Conservation (phyloP, 2,113 vertebrate genomes). For the Hemibates koningsi region DNA sequence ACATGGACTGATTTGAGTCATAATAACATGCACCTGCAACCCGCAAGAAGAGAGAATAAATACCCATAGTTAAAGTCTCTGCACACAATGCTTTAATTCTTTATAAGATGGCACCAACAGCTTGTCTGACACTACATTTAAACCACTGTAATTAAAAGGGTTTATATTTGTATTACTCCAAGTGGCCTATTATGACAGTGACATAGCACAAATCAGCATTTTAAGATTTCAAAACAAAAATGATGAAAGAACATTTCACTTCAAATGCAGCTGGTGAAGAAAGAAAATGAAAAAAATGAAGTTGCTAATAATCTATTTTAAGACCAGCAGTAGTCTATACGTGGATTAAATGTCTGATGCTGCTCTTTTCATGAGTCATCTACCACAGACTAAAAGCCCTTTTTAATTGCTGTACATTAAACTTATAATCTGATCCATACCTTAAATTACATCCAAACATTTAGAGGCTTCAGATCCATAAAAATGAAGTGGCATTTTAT, state of each 20-base stretch:
- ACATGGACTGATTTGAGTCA: constrained; percentile 97
- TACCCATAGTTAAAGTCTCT: background rate
- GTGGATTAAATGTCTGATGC: background rate
- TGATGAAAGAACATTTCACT: background rate
- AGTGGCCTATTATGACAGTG: background rate
- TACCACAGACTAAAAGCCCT: background rate
- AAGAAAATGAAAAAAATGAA: background rate
- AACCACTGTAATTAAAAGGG: background rate
- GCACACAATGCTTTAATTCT: background rate
- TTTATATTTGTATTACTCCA: background rate
- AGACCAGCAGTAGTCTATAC: background rate
- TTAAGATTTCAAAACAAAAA: background rate
- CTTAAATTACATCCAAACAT: background rate
- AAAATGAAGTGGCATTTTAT: background rate
- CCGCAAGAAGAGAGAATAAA: background rate
- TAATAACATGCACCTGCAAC: constrained; percentile 92
- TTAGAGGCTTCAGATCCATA: background rate
- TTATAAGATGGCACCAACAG: background rate
- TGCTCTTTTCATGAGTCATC: background rate
- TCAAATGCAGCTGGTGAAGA: background rate
- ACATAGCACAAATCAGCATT: background rate
- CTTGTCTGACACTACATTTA: background rate
- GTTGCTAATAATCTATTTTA: background rate
- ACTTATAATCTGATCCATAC: background rate
- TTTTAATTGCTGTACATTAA: background rate